A percentile compares a stretch with the other conserved stretches of the same genome.
phyloP scores from a whole-genome alignment of 2,797 vertebrate species.

The Sciurus vulgaris region DNA sequence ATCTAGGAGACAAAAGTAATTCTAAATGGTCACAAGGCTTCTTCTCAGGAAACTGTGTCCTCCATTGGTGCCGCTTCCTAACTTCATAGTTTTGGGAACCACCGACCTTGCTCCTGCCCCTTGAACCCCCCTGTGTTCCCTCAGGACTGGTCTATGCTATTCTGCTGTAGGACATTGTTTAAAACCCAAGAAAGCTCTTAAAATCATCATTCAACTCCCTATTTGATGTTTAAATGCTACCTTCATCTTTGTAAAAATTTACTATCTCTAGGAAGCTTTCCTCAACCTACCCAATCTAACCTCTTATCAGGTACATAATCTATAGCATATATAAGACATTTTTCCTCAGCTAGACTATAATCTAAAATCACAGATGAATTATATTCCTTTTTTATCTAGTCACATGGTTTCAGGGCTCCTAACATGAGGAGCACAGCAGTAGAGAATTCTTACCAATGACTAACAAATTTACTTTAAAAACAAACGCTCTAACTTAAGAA shows the following conservation, averaged over 20 bases:
- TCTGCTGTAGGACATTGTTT: background rate
- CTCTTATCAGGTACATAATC: background rate
- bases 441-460: conserved; percentile 34
- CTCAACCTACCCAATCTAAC: background rate
- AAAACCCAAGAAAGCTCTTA: background rate
- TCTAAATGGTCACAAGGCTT: background rate
- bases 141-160: background rate
- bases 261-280: conserved; percentile 36
- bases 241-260: background rate
- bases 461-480: background rate
- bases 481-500: background rate
- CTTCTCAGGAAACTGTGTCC: background rate
- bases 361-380: background rate
- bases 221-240: background rate
- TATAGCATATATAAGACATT: background rate
- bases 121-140: background rate
- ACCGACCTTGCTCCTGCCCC: too few species aligned
- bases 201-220: background rate
- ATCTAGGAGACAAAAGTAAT: background rate
- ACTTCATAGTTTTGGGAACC: background rate
- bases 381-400: background rate
- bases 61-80: background rate
- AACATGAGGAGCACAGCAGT: background rate
- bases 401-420: background rate
- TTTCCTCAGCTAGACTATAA: background rate